Conservation (phyloP, 2,888 invertebrate genomes). For the Tillus elongatus region DNA sequence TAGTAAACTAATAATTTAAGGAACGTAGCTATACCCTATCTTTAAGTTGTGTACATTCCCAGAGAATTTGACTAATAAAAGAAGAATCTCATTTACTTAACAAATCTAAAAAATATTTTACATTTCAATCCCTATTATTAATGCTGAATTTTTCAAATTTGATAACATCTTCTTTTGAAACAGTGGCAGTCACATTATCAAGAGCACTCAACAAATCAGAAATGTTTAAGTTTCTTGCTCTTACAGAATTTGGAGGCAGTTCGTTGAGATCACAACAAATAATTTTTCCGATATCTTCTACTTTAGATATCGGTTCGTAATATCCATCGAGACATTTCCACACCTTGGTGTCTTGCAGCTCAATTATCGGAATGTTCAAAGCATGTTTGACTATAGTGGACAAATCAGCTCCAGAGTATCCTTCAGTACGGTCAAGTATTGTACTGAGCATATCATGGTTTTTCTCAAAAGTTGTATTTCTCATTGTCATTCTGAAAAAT, state of each 20-base stretch:
- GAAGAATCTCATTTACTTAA: too few relatives aligned
- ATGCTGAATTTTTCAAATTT: too few relatives aligned
- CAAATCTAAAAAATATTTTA: too few relatives aligned
- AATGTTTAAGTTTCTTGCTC: conserved; percentile 27
- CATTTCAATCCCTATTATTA: too few relatives aligned
- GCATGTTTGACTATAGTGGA: conserved; percentile 42
- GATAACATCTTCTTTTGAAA: conserved; percentile 26
- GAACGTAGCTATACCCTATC: too few relatives aligned
- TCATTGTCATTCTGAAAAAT: conserved; percentile 30
- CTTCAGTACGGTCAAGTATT: conserved; percentile 42
- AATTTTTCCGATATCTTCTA: conserved; percentile 16
- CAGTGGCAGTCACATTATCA: conserved; percentile 27
- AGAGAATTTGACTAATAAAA: too few relatives aligned
- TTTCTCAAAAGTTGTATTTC: conserved; percentile 24
- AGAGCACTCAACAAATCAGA: conserved; percentile 32
- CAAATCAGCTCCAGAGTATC: conserved; percentile 50
- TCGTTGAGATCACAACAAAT: conserved; percentile 24
- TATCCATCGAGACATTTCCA: conserved; percentile 35
- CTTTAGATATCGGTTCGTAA: conserved; percentile 24
- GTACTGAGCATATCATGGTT: conserved; percentile 31
- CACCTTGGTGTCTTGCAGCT: conserved; percentile 38
- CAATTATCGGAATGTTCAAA: conserved; percentile 42
- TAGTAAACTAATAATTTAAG: too few relatives aligned
- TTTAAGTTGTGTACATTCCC: too few relatives aligned
- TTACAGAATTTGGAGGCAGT: conserved; percentile 30